Conservation (phyloP, 2,797 vertebrate species). For the Rhodeus uyekii region DNA sequence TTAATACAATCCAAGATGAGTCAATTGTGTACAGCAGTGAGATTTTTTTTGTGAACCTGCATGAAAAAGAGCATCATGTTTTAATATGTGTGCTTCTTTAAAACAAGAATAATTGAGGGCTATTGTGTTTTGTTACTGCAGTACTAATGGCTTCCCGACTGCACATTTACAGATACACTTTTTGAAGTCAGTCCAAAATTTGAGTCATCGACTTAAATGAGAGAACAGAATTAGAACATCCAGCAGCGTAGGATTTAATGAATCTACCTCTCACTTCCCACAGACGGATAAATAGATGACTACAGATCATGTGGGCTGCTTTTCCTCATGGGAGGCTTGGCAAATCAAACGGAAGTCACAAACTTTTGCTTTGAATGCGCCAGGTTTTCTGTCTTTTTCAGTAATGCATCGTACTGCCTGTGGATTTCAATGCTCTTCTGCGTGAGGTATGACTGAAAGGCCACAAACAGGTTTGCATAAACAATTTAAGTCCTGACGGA, state of each 20-base stretch:
- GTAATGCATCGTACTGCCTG: constrained; percentile 3
- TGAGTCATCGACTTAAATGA: constrained; percentile 28
- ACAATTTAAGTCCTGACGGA: neutral
- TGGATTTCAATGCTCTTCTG: neutral
- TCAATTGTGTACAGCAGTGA: neutral
- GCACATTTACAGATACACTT: constrained; percentile 18
- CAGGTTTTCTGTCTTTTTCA: neutral
- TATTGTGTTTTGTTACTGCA: neutral
- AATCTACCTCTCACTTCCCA: constrained; percentile 43
- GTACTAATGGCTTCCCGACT: constrained; percentile 1
- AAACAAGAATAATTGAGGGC: neutral
- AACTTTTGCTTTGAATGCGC: constrained; percentile 17
- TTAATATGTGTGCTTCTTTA: neutral
- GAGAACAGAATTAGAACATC: constrained; percentile 36
- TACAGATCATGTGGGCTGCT: constrained; percentile 24
- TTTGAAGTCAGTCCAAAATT: constrained; percentile 19
- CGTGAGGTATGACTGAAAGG: constrained; percentile 2
- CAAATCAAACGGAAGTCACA: constrained; percentile 34
- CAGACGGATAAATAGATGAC: constrained; percentile 40
- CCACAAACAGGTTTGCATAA: neutral
- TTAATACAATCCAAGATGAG: neutral
- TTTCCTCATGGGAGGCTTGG: constrained; percentile 26
- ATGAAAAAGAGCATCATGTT: neutral
- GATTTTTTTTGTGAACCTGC: neutral
- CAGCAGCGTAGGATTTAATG: constrained; percentile 36